Conservation (phyloP, 2,888 invertebrate species). For the Platerodrilus igneus region DNA sequence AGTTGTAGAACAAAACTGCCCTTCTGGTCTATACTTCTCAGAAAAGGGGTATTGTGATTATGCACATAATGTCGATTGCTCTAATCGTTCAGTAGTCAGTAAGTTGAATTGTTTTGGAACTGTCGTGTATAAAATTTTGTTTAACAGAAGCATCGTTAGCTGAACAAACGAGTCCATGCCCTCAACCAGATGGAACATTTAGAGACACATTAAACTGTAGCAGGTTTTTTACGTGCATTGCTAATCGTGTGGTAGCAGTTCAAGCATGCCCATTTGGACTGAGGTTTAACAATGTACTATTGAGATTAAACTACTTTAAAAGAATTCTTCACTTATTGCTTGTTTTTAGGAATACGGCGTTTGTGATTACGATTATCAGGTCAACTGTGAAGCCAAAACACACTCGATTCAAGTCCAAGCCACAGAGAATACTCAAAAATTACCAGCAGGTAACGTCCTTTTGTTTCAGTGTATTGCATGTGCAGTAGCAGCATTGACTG, state of each 20-base stretch:
- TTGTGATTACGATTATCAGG: constrained; percentile 60
- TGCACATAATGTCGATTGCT: constrained; percentile 59
- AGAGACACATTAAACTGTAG: constrained; percentile 56
- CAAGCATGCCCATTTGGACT: constrained; percentile 61
- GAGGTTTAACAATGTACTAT: constrained; percentile 39
- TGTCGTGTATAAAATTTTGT: not conserved
- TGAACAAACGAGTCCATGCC: not conserved
- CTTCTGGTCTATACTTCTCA: constrained; percentile 58
- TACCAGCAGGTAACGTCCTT: constrained; percentile 35
- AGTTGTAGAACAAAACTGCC: constrained; percentile 63
- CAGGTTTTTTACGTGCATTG: constrained; percentile 62
- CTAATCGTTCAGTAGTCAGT: constrained; percentile 45
- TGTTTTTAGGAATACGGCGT: constrained; percentile 56
- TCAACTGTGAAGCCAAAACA: no score
- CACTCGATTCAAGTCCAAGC: no score
- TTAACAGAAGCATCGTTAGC: not conserved
- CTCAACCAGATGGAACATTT: not conserved
- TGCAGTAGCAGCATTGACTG: no score
- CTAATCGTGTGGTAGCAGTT: constrained; percentile 45
- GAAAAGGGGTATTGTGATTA: constrained; percentile 60
- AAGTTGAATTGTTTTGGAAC: constrained; percentile 6
- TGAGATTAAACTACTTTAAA: constrained; percentile 20
- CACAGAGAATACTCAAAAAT: constrained; percentile 24
- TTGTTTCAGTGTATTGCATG: no score
- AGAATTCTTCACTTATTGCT: no score